These are phyloP conservation scores for Acanthosoma haemorrhoidale DNA, from an alignment of 2,888 invertebrate genomes.

Conservation along the genomic window DNA sequence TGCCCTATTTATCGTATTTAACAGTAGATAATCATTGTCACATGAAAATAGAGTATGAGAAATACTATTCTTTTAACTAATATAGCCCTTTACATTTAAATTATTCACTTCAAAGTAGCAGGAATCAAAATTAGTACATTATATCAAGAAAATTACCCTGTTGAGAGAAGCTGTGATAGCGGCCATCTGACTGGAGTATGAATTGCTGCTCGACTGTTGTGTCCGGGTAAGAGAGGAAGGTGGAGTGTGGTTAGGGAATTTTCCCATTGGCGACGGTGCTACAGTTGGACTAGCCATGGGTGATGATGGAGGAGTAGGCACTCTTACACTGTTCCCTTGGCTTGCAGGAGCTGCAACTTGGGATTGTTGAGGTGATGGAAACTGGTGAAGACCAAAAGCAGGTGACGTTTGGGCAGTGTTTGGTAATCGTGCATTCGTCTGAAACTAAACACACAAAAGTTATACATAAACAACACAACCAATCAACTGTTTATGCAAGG, in stretches of 20 bases:
- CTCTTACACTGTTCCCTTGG: slow-evolving; percentile 23
- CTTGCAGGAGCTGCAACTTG: slow-evolving; percentile 17
- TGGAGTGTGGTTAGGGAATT: slow-evolving; percentile 48
- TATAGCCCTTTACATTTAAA: background rate
- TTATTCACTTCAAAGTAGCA: background rate
- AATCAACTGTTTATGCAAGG: too few species aligned
- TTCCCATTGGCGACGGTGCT: slow-evolving; percentile 36
- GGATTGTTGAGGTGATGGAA: slow-evolving; percentile 40
- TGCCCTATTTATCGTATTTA: too few species aligned
- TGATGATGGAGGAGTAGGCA: slow-evolving; percentile 39
- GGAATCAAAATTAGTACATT: background rate
- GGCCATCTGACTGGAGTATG: slow-evolving; percentile 65
- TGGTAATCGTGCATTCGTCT: slow-evolving; percentile 15
- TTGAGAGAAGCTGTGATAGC: slow-evolving; percentile 65
- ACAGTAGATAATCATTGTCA: too few species aligned
- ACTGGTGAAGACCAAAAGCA: slow-evolving; percentile 41
- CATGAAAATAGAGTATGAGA: too few species aligned
- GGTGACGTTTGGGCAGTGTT: slow-evolving; percentile 40
- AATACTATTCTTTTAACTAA: background rate
- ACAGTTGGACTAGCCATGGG: slow-evolving; percentile 31
- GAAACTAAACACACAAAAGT: slow-evolving; percentile 15
- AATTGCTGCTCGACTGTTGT: slow-evolving; percentile 28
- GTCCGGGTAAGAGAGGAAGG: slow-evolving; percentile 41
- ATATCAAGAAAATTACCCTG: slow-evolving; percentile 44
- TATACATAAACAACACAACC: too few species aligned